Evolutionary conservation across 2,113 vertebrate genomes (phyloP), one percentile per base, ranked within the genome.

Genomic region (Lathamus discolor): DNA sequence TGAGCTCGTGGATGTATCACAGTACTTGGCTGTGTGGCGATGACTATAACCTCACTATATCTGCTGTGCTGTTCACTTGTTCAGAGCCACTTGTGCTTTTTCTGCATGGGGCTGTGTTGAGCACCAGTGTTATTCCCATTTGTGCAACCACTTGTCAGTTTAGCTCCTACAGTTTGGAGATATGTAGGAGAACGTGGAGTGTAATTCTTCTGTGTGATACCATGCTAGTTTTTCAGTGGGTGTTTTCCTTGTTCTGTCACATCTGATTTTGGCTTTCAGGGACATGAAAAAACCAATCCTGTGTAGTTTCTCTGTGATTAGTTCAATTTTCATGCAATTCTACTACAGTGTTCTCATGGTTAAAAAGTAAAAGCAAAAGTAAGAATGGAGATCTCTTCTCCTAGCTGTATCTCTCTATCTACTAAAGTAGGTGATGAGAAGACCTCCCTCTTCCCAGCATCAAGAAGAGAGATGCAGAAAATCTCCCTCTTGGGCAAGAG

Each of bases 41-140:
- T 29, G 52, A 19, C 62, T 66, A 5, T n/a, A 44, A 69, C 49
- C 23, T 90, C 1, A 0, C 63, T 57, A 0, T 35, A 13, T 55
- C 44, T 86, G 33, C 67, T 63, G 9, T 67, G 43, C 67, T 68
- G n/a, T 41, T 74, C 0, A 0, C 37, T 90, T 92, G 55, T 59
- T 59, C 46, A 54, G 46, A 49, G 55, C 16, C 62, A 19, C 9
- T 46, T 61, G 37, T 0, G 0, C 33, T 29, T 88, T 25, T 55
- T 59, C 39, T 68, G 9, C 2, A 0, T 2, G 27, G 13, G 44
- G 27, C 66, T 83, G 12, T 66, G 82, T 48, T 79, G 11, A 64
- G 27, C 33, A 28, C 66, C 8, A 5, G 7, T 1, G 15, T 75
- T 46, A 55, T 18, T 84, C 77, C 61, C 2, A 0, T 76, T 77